These are phyloP conservation scores for Leptinotarsa peninsularis DNA, from an alignment of 2,888 invertebrate genomes.

Conservation along the genomic window DNA sequence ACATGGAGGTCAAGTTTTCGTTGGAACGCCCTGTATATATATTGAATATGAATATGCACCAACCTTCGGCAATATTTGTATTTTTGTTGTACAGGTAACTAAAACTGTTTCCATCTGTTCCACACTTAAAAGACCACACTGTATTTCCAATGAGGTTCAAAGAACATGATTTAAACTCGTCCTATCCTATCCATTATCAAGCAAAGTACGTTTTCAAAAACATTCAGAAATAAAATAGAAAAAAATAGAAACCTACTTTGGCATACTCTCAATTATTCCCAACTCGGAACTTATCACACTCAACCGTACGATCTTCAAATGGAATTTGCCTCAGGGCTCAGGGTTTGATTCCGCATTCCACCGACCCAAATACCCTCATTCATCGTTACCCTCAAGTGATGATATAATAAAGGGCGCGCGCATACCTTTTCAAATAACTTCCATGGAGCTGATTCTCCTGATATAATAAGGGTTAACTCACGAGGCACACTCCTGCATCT, in stretches of 20 bases:
- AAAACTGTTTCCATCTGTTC: background rate
- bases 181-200: too few relatives aligned
- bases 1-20: too few relatives aligned
- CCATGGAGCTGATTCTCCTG: background rate
- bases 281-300: background rate
- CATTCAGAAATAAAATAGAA: too few relatives aligned
- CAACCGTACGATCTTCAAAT: background rate
- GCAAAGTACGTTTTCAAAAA: too few relatives aligned
- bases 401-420: background rate
- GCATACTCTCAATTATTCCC: background rate
- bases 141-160: too few relatives aligned
- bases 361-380: background rate
- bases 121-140: too few relatives aligned
- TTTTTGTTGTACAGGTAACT: background rate
- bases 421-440: conserved; percentile 10
- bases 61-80: too few relatives aligned
- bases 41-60: too few relatives aligned
- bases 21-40: too few relatives aligned
- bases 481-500: background rate
- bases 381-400: background rate
- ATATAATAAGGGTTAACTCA: background rate
- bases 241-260: background rate
- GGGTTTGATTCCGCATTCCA: background rate
- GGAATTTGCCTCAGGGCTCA: background rate
- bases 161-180: too few relatives aligned